phyloP scores from a whole-genome alignment of 2,888 invertebrate species.

The Sphaerophoria taeniata region DNA sequence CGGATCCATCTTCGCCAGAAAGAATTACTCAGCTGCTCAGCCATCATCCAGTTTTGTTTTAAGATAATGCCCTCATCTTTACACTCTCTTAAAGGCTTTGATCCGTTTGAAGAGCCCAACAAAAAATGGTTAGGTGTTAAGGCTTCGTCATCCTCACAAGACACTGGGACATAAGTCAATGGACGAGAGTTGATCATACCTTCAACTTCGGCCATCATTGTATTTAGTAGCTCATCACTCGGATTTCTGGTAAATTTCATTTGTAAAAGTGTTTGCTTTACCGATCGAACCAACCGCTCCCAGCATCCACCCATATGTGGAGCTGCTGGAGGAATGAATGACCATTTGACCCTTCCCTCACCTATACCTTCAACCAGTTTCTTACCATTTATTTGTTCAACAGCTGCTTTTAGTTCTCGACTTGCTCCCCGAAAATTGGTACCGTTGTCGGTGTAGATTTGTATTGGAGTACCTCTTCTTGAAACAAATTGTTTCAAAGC shows the following conservation, averaged over 20 bases:
- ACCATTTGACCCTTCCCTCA: conserved; percentile 60
- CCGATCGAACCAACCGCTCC: conserved; percentile 37
- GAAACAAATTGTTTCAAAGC: conserved; percentile 34
- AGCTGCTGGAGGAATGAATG: conserved; percentile 72
- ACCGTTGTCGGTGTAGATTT: conserved; percentile 58
- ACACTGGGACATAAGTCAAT: conserved; percentile 45
- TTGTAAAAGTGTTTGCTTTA: background rate
- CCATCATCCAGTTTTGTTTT: conserved; percentile 62
- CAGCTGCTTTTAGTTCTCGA: conserved; percentile 1
- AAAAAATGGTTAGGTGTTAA: conserved; percentile 77
- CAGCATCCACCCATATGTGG: conserved; percentile 72
- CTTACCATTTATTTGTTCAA: conserved; percentile 16
- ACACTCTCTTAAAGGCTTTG: conserved; percentile 36
- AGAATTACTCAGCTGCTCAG: conserved; percentile 60
- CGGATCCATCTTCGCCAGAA: conserved; percentile 74
- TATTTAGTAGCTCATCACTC: conserved; percentile 63
- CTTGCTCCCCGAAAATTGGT: conserved; percentile 43
- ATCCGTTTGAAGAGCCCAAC: conserved; percentile 31
- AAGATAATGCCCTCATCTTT: conserved; percentile 47
- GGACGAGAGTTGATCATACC: conserved; percentile 6
- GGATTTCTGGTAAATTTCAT: conserved; percentile 42
- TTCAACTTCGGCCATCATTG: conserved; percentile 33
- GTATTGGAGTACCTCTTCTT: conserved; percentile 32
- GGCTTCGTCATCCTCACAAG: conserved; percentile 66
- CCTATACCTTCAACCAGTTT: conserved; percentile 18